These are phyloP conservation scores for Mystacornis crossleyi DNA, from an alignment of 2,113 vertebrate species.

Conservation along the genomic window DNA sequence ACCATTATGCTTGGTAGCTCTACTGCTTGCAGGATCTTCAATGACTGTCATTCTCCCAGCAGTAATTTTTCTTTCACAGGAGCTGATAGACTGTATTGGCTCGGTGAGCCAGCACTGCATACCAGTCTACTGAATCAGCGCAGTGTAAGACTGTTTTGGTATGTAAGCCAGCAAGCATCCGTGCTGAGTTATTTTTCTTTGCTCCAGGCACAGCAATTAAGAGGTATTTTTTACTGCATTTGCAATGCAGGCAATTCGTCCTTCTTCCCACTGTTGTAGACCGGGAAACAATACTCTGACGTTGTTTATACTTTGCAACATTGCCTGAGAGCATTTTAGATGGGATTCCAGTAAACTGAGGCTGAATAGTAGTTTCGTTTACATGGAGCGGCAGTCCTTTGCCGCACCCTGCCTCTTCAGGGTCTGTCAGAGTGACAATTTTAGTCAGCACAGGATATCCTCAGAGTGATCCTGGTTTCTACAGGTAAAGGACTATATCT, in stretches of 20 bases:
- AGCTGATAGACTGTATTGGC: background rate
- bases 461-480: background rate
- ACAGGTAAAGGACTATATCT: background rate
- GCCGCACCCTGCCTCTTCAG: background rate
- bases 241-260: background rate
- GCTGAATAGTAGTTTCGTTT: background rate
- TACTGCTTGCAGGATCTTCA: background rate
- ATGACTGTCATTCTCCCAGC: background rate
- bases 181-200: slow-evolving; percentile 41
- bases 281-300: background rate
- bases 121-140: slow-evolving; percentile 50
- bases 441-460: background rate
- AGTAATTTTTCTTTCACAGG: background rate
- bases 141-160: background rate
- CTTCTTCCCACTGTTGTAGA: background rate
- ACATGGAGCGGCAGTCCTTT: background rate
- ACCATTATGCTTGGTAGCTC: background rate
- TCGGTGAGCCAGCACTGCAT: background rate
- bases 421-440: background rate
- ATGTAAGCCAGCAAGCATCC: slow-evolving; percentile 36
- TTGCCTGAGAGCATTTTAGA: background rate
- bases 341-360: background rate
- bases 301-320: background rate
- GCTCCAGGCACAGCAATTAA: slow-evolving; percentile 37
- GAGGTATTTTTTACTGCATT: slow-evolving; percentile 19